Percentiles rank a stretch among this genome's conserved stretches.
Conservation (phyloP, 92 coral and sea anemone genomes). For the Epizoanthus stellaris region DNA sequence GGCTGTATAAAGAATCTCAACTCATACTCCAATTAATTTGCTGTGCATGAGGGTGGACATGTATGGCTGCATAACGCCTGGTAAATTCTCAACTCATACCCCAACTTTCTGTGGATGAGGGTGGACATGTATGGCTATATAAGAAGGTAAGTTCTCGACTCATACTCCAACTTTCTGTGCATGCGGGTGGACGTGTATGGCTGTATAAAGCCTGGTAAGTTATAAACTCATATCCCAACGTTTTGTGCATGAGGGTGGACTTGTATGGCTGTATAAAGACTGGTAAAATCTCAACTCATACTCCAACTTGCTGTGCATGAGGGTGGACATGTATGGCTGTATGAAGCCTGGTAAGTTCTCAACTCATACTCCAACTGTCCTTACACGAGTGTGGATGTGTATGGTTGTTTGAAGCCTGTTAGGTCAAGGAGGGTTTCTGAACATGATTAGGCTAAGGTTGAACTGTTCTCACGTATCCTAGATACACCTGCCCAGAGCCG, state of each 20-base stretch:
- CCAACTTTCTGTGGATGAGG: conserved; percentile 34
- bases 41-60: too few species aligned
- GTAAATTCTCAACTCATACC: not conserved
- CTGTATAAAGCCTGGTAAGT: conserved; percentile 41
- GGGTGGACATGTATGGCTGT: conserved; percentile 42
- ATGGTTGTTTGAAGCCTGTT: conserved; percentile 39
- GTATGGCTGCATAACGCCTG: conserved; percentile 14
- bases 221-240: not conserved
- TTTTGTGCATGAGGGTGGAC: too few species aligned
- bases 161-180: conserved; percentile 2
- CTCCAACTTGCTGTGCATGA: conserved; percentile 25
- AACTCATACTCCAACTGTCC: not conserved
- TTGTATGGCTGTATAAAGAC: not conserved
- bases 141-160: not conserved
- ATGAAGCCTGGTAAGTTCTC: not conserved
- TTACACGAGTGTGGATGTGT: conserved; percentile 44
- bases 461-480: too few species aligned
- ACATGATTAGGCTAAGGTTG: not conserved
- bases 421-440: not conserved
- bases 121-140: conserved; percentile 35
- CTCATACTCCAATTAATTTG: too few species aligned
- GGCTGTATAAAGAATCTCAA: not conserved
- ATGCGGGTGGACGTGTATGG: conserved; percentile 41
- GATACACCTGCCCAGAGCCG: too few species aligned
- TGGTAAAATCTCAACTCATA: not conserved